phyloP scores from a whole-genome alignment of 2,113 vertebrate species.

The Chroicocephalus ridibundus region DNA sequence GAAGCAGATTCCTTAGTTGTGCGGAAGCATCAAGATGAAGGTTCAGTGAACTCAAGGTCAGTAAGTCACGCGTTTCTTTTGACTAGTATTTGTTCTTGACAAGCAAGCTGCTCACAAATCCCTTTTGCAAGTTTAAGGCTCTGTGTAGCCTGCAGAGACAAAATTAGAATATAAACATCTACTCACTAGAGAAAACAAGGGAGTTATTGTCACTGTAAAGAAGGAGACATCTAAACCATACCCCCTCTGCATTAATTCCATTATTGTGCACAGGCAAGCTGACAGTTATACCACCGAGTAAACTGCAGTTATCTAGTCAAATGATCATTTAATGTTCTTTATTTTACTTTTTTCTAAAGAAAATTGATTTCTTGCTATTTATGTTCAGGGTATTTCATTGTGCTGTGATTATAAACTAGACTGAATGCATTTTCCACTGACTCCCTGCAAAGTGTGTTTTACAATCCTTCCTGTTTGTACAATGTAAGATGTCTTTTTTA shows the following conservation, averaged over 20 bases:
- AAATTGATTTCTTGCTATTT: conserved; percentile 74
- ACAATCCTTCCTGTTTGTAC: conserved; percentile 37
- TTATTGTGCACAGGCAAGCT: conserved; percentile 51
- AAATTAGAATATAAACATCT: conserved; percentile 71
- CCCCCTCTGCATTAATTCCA: conserved; percentile 54
- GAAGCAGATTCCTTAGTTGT: neutral
- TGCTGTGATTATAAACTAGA: conserved; percentile 67
- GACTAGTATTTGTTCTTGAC: conserved; percentile 57
- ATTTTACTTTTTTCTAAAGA: conserved; percentile 68
- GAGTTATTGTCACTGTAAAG: conserved; percentile 68
- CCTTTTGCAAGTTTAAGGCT: conserved; percentile 62
- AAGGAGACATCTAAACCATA: conserved; percentile 61
- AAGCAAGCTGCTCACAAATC: conserved; percentile 60
- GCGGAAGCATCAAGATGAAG: conserved; percentile 36
- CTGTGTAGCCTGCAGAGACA: conserved; percentile 62
- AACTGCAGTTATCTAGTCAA: conserved; percentile 70
- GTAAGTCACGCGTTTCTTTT: conserved; percentile 35
- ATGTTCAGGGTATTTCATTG: conserved; percentile 57
- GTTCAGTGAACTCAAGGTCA: conserved; percentile 59
- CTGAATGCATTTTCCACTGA: conserved; percentile 19
- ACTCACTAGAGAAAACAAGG: conserved; percentile 67
- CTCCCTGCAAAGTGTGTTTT: conserved; percentile 47
- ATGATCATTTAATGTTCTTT: conserved; percentile 71
- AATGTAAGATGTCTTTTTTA: conserved; percentile 31
- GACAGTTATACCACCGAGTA: conserved; percentile 60